phyloP scores from a whole-genome alignment of 1,140 invertebrate genomes.

The Copidosoma floridanum region DNA sequence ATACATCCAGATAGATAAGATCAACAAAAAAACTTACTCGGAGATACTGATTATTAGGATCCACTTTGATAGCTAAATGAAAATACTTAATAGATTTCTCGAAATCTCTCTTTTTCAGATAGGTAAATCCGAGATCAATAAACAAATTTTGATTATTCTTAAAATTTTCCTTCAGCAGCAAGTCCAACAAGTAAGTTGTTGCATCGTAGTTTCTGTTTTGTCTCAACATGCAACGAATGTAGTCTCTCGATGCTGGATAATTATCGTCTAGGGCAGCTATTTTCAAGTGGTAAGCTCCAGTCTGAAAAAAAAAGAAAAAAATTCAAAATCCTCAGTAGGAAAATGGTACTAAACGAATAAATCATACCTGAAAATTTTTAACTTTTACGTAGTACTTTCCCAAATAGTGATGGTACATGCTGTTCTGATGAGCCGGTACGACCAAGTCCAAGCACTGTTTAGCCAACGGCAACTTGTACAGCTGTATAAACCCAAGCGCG shows the following conservation, averaged over 20 bases:
- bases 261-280: neutral
- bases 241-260: neutral
- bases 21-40: neutral
- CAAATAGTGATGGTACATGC: conserved; percentile 2
- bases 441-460: neutral
- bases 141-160: neutral
- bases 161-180: neutral
- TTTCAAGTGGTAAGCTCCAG: neutral
- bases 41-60: neutral
- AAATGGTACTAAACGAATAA: no score
- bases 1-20: neutral
- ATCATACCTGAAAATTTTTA: neutral
- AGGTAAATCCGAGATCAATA: neutral
- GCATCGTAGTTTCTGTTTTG: neutral
- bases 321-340: no score
- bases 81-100: conserved; percentile 1
- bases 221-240: neutral
- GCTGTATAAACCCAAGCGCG: neutral
- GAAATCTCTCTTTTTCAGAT: neutral
- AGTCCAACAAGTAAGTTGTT: neutral
- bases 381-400: neutral
- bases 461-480: neutral
- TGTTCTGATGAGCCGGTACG: neutral
- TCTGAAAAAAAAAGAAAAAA: neutral
- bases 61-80: neutral